phyloP scores from a whole-genome alignment of 2,888 invertebrate genomes.

The Seira ritae region DNA sequence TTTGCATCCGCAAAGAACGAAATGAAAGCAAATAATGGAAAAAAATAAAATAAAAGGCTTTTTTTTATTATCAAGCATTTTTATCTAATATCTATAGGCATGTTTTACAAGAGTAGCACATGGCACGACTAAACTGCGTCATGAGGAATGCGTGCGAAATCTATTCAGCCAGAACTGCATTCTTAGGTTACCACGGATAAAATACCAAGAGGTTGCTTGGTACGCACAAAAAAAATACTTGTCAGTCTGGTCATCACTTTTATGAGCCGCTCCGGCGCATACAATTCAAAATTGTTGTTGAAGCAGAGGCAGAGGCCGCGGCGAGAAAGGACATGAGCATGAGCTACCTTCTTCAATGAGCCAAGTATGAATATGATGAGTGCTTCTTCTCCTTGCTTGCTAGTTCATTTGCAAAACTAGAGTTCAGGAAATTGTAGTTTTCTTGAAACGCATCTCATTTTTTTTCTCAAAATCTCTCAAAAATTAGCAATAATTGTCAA shows the following conservation, averaged over 20 bases:
- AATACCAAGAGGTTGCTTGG: conserved; percentile 12
- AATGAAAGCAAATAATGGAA: not conserved
- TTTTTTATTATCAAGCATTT: not conserved
- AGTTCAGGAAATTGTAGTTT: not conserved
- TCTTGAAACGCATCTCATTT: no score
- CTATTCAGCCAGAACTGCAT: conserved; percentile 24
- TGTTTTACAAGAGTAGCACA: conserved; percentile 29
- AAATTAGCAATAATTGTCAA: no score
- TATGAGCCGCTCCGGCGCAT: conserved; percentile 9
- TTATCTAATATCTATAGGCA: conserved; percentile 5
- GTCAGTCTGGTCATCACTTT: conserved; percentile 56
- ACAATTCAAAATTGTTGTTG: not conserved
- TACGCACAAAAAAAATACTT: conserved; percentile 41
- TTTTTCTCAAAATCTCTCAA: no score
- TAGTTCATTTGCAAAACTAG: not conserved
- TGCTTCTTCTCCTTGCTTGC: not conserved
- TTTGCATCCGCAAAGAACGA: not conserved
- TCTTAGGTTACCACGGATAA: conserved; percentile 13
- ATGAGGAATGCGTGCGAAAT: conserved; percentile 42
- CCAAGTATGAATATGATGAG: not conserved
- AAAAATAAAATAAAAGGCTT: not conserved
- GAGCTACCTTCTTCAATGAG: not conserved
- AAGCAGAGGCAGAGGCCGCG: not conserved
- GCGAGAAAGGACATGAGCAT: no score
- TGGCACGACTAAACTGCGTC: conserved; percentile 17